Percentiles rank a stretch among this genome's conserved stretches.
Conservation (phyloP, 2,113 vertebrate species). For the Chloebia gouldiae region DNA sequence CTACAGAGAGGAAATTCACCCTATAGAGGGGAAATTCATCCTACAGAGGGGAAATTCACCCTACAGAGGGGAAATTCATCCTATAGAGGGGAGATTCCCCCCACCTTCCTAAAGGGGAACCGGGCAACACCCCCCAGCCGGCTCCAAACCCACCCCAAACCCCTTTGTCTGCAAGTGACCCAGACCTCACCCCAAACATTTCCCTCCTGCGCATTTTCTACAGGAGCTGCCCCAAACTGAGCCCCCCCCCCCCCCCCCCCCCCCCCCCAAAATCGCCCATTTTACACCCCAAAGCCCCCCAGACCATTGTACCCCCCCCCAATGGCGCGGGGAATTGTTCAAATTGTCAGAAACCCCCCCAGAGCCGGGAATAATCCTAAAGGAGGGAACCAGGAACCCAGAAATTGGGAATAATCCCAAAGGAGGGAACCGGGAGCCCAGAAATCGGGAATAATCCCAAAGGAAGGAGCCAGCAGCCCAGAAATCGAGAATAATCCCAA, state of each 20-base stretch:
- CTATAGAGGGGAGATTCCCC: not conserved
- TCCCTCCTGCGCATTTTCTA: accelerated
- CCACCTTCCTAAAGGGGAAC: not conserved
- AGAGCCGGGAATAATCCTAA: not conserved
- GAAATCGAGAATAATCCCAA: too few species aligned
- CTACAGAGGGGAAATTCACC: not conserved
- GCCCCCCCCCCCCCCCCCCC: too few species aligned
- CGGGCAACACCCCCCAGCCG: not conserved
- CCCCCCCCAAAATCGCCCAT: not conserved
- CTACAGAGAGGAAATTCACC: not conserved
- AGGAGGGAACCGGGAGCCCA: too few species aligned
- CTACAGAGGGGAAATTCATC: accelerated
- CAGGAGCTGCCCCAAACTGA: not conserved
- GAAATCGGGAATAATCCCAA: too few species aligned
- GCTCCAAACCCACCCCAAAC: not conserved
- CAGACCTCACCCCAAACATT: not conserved
- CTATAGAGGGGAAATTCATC: not conserved
- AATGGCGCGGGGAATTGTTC: not conserved
- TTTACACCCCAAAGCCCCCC: not conserved
- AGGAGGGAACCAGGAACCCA: too few species aligned
- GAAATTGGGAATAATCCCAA: too few species aligned
- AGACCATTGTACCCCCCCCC: too few species aligned
- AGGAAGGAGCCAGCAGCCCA: too few species aligned
- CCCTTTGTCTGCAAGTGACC: not conserved
- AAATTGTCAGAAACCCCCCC: not conserved